phyloP scores from a whole-genome alignment of 2,797 vertebrate genomes.

The Leptodactylus fallax region DNA sequence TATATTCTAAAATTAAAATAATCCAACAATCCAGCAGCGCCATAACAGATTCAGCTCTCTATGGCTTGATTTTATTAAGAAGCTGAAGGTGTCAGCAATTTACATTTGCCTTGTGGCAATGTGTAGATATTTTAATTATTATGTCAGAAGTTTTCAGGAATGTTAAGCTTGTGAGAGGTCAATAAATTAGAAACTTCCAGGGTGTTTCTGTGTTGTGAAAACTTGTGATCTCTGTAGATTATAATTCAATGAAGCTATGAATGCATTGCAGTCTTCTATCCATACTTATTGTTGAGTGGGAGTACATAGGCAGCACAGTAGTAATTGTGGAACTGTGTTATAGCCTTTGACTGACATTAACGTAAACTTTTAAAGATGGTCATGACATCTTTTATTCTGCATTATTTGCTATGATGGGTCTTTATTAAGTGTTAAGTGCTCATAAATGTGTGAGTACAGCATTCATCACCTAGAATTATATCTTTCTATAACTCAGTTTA shows the following conservation, averaged over 20 bases:
- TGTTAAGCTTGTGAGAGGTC: conserved; percentile 14
- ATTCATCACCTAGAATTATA: neutral
- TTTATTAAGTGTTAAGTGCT: neutral
- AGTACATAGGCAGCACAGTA: neutral
- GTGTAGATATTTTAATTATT: conserved; percentile 15
- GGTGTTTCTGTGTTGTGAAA: conserved; percentile 14
- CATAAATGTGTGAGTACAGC: neutral
- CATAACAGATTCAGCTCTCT: neutral
- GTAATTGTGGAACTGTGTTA: neutral
- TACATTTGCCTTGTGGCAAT: conserved; percentile 10
- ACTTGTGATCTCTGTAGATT: neutral
- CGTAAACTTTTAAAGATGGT: neutral
- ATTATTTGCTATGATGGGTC: neutral
- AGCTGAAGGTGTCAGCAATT: neutral
- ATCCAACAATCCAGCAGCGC: neutral
- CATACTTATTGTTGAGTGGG: neutral
- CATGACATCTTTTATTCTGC: neutral
- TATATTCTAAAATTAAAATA: neutral
- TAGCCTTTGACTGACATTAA: neutral
- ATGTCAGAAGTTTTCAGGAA: conserved; percentile 42
- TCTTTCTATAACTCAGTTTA: too few relatives aligned
- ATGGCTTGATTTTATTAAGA: neutral
- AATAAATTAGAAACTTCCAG: neutral
- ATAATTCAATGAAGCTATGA: neutral
- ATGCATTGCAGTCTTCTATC: neutral